Evolutionary conservation across 2,888 invertebrate species (phyloP), one percentile per base, ranked within the genome.

Genomic region (Parelbella ahira): DNA sequence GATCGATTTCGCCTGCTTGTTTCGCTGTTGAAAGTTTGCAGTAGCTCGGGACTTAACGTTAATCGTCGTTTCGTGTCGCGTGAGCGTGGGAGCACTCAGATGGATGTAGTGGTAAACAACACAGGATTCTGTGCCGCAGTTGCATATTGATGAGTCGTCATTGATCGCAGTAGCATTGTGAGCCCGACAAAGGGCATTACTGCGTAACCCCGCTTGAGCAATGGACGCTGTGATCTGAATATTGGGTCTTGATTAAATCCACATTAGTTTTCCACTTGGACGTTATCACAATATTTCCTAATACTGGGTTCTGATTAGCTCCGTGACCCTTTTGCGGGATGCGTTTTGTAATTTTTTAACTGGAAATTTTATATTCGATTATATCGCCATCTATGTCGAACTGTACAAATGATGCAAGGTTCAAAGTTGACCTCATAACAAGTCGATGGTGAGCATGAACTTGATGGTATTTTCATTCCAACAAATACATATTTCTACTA

Each of bases 211-310:
- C 47, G 45, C 44, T 54, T 47, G 48, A 53, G 56, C 53, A 58
- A 54, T 47, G 45, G 37, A 13, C 9, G 23, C 45, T 67, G 74
- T 71, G 81, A 67, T 47, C 56, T 43, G 79, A 75, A 79, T 80
- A 72, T 57, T 54, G 56, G 60, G 49, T 33, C 55, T 46, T 41
- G 19, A 41, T 41, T 41, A 41, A 27, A 32, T 11, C 41, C 25
- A 13, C 41, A 33, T 41, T 41, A 21, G 41, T 41, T 41, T 33
- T 41, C 41, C 33, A 41, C 33, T 41, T 10, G 27, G 28, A 25
- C 4, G 27, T 28, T 41, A 34, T 34, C 33, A 41, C 33, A 34
- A 34, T 28, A 41, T 41, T 27, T 41, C 28, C 33, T 33, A 41
- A 41, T 33, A 27, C 41, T 11, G 27, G 21, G 20, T 27, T 32